phyloP scores from a whole-genome alignment of 2,113 vertebrate genomes.

The Elephantulus edwardii region DNA sequence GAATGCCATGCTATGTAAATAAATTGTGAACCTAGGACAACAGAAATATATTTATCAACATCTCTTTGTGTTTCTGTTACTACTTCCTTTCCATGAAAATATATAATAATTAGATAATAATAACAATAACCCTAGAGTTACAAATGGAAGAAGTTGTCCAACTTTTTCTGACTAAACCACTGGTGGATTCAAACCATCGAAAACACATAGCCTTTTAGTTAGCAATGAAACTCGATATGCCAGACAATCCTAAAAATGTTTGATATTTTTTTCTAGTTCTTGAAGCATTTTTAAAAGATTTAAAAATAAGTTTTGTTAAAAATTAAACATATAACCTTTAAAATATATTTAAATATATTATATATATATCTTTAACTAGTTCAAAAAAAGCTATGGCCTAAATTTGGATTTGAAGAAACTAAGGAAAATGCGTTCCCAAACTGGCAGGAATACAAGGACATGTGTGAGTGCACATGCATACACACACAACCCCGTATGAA shows the following conservation, averaged over 20 bases:
- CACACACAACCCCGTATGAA: background rate
- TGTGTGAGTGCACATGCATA: background rate
- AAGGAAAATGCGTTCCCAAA: background rate
- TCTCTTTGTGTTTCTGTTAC: background rate
- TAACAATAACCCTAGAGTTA: too few species aligned
- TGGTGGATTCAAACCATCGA: too few species aligned
- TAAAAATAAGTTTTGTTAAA: background rate
- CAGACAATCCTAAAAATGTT: background rate
- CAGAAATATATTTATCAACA: background rate
- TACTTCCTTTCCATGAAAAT: background rate
- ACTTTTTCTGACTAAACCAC: too few species aligned
- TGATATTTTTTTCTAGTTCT: background rate
- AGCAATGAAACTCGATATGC: background rate
- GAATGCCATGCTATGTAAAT: background rate
- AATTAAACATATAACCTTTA: background rate
- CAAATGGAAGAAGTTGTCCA: too few species aligned
- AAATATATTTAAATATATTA: background rate
- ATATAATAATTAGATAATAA: background rate
- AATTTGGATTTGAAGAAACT: background rate
- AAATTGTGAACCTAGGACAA: background rate
- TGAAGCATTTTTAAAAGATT: background rate
- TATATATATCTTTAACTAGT: background rate
- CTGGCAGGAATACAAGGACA: background rate
- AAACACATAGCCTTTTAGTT: background rate
- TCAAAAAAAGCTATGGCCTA: background rate